Conservation (phyloP, 64 coral and sea anemone species). For the Hydrozoanthus tunicans region DNA sequence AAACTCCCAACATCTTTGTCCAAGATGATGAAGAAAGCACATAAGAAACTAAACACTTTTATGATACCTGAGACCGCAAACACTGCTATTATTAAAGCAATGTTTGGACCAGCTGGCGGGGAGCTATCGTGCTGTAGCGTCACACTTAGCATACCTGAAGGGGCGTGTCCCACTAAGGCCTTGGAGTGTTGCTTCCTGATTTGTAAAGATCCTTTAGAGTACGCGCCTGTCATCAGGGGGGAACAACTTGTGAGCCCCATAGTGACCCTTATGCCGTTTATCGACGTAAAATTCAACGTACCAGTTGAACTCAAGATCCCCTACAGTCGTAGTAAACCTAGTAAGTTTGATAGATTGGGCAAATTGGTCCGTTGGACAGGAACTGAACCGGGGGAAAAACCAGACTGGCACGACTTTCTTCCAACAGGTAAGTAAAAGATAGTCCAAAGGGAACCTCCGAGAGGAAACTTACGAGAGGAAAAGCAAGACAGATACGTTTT, state of each 20-base stretch:
- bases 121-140: slow-evolving; percentile 13
- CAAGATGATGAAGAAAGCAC: slow-evolving; percentile 12
- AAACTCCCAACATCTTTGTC: slow-evolving; percentile 1
- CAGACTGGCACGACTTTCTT: slow-evolving; percentile 49
- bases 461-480: too few relatives aligned
- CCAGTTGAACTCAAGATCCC: slow-evolving; percentile 24
- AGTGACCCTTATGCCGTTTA: not conserved
- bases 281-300: slow-evolving; percentile 24
- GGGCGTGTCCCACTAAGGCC: slow-evolving; percentile 17
- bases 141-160: slow-evolving; percentile 20
- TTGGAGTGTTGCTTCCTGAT: slow-evolving; percentile 49
- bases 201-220: slow-evolving; percentile 18
- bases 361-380: slow-evolving; percentile 52
- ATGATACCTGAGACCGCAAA: not conserved
- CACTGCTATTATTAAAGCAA: slow-evolving; percentile 44
- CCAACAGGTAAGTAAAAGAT: not conserved
- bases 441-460: not conserved
- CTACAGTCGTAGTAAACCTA: slow-evolving; percentile 13
- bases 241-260: slow-evolving; percentile 36
- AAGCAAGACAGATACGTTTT: too few relatives aligned
- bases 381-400: slow-evolving; percentile 22
- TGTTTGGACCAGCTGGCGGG: slow-evolving; percentile 38
- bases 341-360: slow-evolving; percentile 35
- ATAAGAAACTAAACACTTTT: slow-evolving; percentile 36
- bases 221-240: slow-evolving; percentile 1